Evolutionary conservation across 1,140 invertebrate genomes (phyloP), one percentile per base, ranked within the genome.

Genomic region (Asobara japonica): DNA sequence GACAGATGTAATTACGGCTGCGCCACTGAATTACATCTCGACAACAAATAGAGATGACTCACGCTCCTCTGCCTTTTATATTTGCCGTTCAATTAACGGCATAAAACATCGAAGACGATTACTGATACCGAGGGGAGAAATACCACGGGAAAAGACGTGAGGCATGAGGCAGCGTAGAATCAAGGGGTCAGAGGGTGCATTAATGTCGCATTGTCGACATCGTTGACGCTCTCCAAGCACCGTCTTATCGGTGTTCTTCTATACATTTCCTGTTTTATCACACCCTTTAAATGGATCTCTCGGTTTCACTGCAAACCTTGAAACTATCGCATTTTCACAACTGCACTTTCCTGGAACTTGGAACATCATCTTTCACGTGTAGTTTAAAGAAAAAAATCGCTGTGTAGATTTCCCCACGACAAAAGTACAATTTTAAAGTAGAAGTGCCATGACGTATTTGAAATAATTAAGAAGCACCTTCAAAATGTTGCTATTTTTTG

Each of bases 141-240:
- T 56, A 27, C 20, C 11, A 2, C 7, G 22, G 51, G 51, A 56
- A 56, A 56, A 27, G 8, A 22, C 51, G 51, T 56, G 51, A 25
- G 51, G 25, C 20, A 18, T 7, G 13, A 56, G 51, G 18, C 1
- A 16, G 7, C 11, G 22, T 56, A 22, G 51, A 56, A 56, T 27
- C 51, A 25, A 25, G 22, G 51, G 51, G 22, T 56, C 51, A 56
- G 51, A 56, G 22, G 51, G 51, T 56, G 51, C 51, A 56, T 56
- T 56, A 56, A 56, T 56, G 51, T 56, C 20, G 51, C 51, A 45
- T 45, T 16, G n/a, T 45, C 5, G 41, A 16, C 41, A 16, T 16
- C 13, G n/a, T 13, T 27, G 51, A 56, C 22, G 25, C 51, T 22
- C 13, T 51, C 36, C 2, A n/a, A 38, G 10, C 45, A 51, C 16